phyloP scores from a whole-genome alignment of 2,113 vertebrate genomes.

The Pionites leucogaster region DNA sequence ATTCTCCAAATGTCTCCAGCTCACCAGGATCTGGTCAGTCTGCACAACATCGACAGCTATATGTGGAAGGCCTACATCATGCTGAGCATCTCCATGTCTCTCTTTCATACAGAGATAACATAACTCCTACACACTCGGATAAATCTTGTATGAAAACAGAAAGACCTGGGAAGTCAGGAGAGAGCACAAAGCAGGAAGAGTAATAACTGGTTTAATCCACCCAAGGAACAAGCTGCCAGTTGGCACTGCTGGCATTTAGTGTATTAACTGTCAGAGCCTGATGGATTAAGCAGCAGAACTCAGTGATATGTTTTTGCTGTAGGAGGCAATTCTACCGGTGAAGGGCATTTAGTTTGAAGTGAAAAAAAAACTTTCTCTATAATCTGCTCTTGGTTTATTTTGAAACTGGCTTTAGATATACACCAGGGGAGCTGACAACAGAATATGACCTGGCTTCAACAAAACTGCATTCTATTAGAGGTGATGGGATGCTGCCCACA shows the following conservation, averaged over 20 bases:
- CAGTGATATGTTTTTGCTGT: not conserved
- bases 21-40: not conserved
- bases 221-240: not conserved
- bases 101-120: not conserved
- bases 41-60: accelerated
- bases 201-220: slow-evolving; percentile 23
- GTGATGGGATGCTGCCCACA: not conserved
- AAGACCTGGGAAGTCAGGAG: not conserved
- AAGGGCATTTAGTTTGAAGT: slow-evolving; percentile 11
- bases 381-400: not conserved
- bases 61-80: not conserved
- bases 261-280: not conserved
- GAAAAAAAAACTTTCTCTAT: not conserved
- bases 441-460: not conserved
- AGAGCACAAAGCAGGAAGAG: not conserved
- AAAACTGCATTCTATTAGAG: not conserved
- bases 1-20: not conserved
- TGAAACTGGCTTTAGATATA: slow-evolving; percentile 8
- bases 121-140: not conserved
- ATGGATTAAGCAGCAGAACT: not conserved
- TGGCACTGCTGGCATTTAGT: not conserved
- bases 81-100: not conserved
- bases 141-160: not conserved
- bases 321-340: not conserved
- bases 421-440: not conserved